Conservation (phyloP, 2,113 vertebrate species). For the Mystacornis crossleyi region DNA sequence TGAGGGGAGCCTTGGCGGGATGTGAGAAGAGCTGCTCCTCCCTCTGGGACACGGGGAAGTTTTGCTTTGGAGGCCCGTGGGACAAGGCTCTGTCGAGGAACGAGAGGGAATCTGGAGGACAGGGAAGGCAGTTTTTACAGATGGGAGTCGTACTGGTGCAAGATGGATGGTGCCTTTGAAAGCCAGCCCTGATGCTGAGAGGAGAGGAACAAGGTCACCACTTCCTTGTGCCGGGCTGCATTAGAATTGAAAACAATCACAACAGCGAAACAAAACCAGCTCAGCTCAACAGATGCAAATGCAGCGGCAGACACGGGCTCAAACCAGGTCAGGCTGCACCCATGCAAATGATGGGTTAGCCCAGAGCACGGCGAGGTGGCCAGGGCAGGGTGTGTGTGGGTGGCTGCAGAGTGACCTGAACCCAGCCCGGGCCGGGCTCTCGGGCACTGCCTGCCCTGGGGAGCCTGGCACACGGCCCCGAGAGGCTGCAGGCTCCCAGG, state of each 20-base stretch:
- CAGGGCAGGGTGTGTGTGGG: neutral
- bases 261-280: conserved; percentile 45
- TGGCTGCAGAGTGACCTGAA: neutral
- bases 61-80: neutral
- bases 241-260: conserved; percentile 25
- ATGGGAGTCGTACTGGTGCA: accelerated
- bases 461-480: neutral
- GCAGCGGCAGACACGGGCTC: conserved; percentile 7
- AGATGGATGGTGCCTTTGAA: neutral
- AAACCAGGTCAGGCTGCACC: conserved; percentile 53
- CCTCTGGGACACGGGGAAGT: neutral
- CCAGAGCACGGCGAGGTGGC: neutral
- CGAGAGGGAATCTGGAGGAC: accelerated
- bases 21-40: neutral
- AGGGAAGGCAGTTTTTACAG: neutral
- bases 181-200: neutral
- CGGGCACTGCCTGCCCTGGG: neutral
- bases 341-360: neutral
- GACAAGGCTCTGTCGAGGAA: neutral
- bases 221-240: neutral
- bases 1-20: neutral
- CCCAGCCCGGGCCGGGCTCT: neutral
- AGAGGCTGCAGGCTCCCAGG: neutral
- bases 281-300: conserved; percentile 55
- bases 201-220: neutral